phyloP scores from a whole-genome alignment of 64 coral and sea anemone genomes.

The Porites australiensis region DNA sequence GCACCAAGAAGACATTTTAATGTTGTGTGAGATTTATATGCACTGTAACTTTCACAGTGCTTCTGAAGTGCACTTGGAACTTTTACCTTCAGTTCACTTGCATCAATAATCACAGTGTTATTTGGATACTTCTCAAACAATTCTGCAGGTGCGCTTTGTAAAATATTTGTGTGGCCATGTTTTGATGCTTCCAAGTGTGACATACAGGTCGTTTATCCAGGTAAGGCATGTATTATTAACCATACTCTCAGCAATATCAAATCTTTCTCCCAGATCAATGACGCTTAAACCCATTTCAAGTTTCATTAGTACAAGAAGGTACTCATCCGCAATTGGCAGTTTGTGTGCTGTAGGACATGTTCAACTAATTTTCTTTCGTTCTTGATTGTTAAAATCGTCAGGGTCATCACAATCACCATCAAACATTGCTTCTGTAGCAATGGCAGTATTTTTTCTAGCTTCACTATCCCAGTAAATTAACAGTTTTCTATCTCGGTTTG shows the following conservation, averaged over 20 bases:
- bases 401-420: constrained; percentile 26
- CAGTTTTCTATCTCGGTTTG: neutral
- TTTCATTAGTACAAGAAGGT: constrained; percentile 65
- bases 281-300: constrained; percentile 58
- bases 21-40: constrained; percentile 61
- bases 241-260: constrained; percentile 50
- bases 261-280: constrained; percentile 63
- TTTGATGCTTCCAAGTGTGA: constrained; percentile 62
- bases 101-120: constrained; percentile 68
- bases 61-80: constrained; percentile 68
- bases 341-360: constrained; percentile 45
- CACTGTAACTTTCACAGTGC: constrained; percentile 63
- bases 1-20: constrained; percentile 68
- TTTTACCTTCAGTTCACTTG: constrained; percentile 70
- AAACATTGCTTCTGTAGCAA: constrained; percentile 48
- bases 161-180: constrained; percentile 77
- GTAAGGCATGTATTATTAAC: constrained; percentile 59
- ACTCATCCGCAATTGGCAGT: constrained; percentile 55
- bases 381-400: neutral
- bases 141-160: neutral
- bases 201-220: constrained; percentile 66
- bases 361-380: neutral
- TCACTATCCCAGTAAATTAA: constrained; percentile 4
- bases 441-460: neutral
- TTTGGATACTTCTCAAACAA: constrained; percentile 63